Base-by-base conservation (phyloP, 2,888 invertebrate species). In the Andrena trimmerana region DNA sequence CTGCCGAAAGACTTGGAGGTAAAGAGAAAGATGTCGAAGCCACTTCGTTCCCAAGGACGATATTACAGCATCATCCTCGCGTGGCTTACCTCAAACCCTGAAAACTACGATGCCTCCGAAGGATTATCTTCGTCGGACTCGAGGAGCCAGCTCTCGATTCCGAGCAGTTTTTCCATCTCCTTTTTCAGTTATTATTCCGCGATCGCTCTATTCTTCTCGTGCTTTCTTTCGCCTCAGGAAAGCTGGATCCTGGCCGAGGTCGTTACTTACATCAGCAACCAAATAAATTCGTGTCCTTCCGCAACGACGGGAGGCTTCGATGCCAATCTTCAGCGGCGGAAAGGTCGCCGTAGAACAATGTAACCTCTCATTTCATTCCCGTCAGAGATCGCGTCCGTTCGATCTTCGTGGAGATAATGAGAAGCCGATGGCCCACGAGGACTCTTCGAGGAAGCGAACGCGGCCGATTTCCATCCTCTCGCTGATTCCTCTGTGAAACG, bases 261-360 rank as follows among this genome's bases (percentile, higher is more conserved):
- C 86, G 76, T 88, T 81, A 88, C 83, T 85, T 78, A 83, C 77
- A 84, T 80, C 80, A 52, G 57, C 75, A 78, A 60, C 57, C 71
- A 86, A 86, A 85, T 89, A 88, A 86, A 89, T 89, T 86, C 75
- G 83, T 85, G 84, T 83, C 77, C 76, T 82, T 81, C 76, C 78
- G 78, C 81, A 83, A 81, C 73, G 59, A 62, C 77, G 62, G 75
- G 72, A 65, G 71, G 57, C 79, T 59, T 84, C 86, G 91, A 91
- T 90, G 84, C 78, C 83, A 88, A 88, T 89, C 91, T 81, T 59
- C 20, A 33, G 57, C 62, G 48, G 42, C 54, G 50, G 57, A 70
- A 81, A 81, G 78, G 33, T 75, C 59, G 48, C n/a, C 66, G 36
- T 75, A 74, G 83, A 78, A 87, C 88, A 86, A 87, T 87, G 76